Evolutionary conservation across 2,113 vertebrate genomes (phyloP).

Genomic region (Tylochromis polylepis): DNA sequence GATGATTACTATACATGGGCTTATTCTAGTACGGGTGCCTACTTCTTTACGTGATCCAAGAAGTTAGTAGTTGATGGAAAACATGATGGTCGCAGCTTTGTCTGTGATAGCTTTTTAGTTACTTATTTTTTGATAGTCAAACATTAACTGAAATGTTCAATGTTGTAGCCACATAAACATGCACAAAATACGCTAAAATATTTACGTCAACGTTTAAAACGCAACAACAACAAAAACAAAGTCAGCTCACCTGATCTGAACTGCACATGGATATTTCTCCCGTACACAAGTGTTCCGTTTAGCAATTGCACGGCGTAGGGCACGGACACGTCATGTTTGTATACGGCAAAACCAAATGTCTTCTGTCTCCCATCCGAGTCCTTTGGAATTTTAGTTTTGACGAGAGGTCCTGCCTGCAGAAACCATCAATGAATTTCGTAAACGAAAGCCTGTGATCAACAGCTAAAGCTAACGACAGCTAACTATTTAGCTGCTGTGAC

Average conservation of each 20-base stretch:
- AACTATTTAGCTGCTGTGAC: neutral
- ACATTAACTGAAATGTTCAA: neutral
- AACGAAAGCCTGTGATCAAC: neutral
- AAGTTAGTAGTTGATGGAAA: neutral
- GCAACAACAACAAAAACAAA: neutral
- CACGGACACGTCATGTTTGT: conserved; percentile 90
- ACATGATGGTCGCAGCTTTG: neutral
- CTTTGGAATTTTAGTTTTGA: conserved; percentile 91
- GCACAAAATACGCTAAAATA: neutral
- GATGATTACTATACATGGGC: neutral
- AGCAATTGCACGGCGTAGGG: conserved; percentile 88
- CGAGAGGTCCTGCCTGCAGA: conserved; percentile 87
- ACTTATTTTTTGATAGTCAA: neutral
- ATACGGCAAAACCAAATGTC: conserved; percentile 93
- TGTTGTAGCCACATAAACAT: neutral
- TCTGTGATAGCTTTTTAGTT: neutral
- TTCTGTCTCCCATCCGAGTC: conserved; percentile 88
- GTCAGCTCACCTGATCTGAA: conserved; percentile 83
- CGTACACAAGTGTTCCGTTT: conserved; percentile 83
- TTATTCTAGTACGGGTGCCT: neutral
- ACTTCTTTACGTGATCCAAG: neutral
- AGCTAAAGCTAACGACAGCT: neutral
- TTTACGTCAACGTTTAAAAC: neutral
- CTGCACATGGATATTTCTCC: conserved; percentile 86
- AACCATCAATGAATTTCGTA: neutral